These are phyloP conservation scores for Hemibagrus wyckioides DNA, from an alignment of 2,113 vertebrate species.

Conservation along the genomic window DNA sequence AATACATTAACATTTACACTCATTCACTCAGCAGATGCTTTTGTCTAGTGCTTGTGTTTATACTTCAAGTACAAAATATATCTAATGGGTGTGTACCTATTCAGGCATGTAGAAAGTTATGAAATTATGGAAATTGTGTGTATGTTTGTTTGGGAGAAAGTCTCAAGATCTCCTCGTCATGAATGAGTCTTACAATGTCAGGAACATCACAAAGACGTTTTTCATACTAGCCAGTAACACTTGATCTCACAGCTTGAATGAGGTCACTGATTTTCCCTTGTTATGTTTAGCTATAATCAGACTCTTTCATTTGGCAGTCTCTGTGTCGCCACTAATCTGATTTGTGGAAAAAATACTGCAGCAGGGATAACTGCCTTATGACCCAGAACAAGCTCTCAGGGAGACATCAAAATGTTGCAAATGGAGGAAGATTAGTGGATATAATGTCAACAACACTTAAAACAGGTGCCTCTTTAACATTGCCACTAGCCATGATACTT, in stretches of 20 bases:
- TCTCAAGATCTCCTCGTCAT: not conserved
- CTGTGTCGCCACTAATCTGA: constrained; percentile 9
- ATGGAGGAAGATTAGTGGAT: constrained; percentile 8
- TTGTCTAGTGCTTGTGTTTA: not conserved
- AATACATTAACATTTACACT: constrained; percentile 8
- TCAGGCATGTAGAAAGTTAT: not conserved
- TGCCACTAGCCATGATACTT: not conserved
- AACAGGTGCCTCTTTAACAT: not conserved
- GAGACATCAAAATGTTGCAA: constrained; percentile 13
- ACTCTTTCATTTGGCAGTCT: constrained; percentile 34
- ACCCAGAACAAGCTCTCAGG: not conserved
- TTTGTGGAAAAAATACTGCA: constrained; percentile 19
- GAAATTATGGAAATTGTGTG: not conserved
- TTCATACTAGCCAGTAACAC: constrained; percentile 29
- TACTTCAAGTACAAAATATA: not conserved
- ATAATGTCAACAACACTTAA: not conserved
- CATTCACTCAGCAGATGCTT: not conserved
- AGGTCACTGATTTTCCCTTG: constrained; percentile 49
- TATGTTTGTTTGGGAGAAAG: not conserved
- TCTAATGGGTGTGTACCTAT: not conserved
- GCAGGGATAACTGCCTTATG: not conserved
- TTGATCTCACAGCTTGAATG: constrained; percentile 49
- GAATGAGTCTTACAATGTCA: constrained; percentile 12
- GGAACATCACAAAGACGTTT: constrained; percentile 26
- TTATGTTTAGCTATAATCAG: constrained; percentile 45